phyloP scores from a whole-genome alignment of 37 sponge, comb jelly and placozoan genomes.

The Haliclona indistincta region DNA sequence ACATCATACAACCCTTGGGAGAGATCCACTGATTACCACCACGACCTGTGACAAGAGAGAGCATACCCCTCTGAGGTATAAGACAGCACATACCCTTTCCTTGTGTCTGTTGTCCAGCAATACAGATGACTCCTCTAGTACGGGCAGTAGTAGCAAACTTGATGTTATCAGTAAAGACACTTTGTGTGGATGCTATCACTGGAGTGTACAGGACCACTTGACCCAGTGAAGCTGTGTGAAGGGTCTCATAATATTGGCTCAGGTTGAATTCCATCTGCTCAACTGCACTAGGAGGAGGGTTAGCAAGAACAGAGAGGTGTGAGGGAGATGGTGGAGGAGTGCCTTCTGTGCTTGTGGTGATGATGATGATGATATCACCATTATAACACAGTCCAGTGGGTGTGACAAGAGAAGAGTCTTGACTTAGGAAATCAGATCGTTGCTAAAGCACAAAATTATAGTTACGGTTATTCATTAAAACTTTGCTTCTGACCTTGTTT shows the following conservation, averaged over 20 bases:
- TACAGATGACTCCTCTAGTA: constrained; percentile 53
- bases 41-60: constrained; percentile 46
- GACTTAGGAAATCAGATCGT: neutral
- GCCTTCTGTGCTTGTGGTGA: constrained; percentile 11
- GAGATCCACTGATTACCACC: constrained; percentile 88
- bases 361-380: constrained; percentile 16
- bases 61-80: neutral
- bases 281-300: constrained; percentile 38
- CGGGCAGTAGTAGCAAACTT: constrained; percentile 44
- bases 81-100: constrained; percentile 65
- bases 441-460: neutral
- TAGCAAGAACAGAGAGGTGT: constrained; percentile 29
- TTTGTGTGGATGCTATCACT: constrained; percentile 80
- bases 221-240: constrained; percentile 66
- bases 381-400: constrained; percentile 30
- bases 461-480: neutral
- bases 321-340: constrained; percentile 16
- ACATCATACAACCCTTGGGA: constrained; percentile 89
- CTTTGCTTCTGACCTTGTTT: neutral
- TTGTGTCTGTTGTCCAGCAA: constrained; percentile 77
- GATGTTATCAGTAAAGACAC: constrained; percentile 63
- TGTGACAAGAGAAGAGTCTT: neutral
- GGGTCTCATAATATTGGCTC: constrained; percentile 26
- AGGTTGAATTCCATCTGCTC: constrained; percentile 36
- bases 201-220: constrained; percentile 69